phyloP scores from a whole-genome alignment of 2,113 vertebrate genomes.

The Protobothrops flavoviridis region DNA sequence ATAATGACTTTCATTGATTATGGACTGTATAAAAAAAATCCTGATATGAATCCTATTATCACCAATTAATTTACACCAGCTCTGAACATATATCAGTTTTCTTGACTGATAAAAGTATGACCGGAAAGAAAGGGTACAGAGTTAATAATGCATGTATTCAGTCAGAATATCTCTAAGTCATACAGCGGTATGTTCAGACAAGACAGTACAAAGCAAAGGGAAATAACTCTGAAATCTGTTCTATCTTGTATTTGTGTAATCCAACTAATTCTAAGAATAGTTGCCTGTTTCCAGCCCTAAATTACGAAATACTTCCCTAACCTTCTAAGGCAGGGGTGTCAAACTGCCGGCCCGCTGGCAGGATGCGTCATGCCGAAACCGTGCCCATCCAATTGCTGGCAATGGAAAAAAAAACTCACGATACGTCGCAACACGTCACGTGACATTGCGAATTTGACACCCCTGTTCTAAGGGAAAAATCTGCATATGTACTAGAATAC shows the following conservation, averaged over 20 bases:
- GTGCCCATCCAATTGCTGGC: no score
- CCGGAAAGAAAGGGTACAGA: constrained; percentile 42
- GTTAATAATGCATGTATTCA: constrained; percentile 33
- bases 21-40: background rate
- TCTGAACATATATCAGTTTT: background rate
- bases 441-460: no score
- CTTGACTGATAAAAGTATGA: constrained; percentile 40
- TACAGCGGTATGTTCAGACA: constrained; percentile 23
- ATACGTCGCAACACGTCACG: no score
- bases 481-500: background rate
- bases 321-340: background rate
- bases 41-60: background rate
- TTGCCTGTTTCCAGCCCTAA: background rate
- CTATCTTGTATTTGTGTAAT: background rate
- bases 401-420: no score
- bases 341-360: no score
- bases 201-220: constrained; percentile 28
- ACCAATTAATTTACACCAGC: background rate
- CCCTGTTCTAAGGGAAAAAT: background rate
- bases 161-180: constrained; percentile 17
- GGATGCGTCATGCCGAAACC: no score
- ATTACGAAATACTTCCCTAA: background rate
- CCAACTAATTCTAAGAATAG: background rate
- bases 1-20: background rate
- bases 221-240: constrained; percentile 28